These are phyloP conservation scores for Discoglossus pictus DNA, from an alignment of 2,797 vertebrate genomes.

Conservation along the genomic window DNA sequence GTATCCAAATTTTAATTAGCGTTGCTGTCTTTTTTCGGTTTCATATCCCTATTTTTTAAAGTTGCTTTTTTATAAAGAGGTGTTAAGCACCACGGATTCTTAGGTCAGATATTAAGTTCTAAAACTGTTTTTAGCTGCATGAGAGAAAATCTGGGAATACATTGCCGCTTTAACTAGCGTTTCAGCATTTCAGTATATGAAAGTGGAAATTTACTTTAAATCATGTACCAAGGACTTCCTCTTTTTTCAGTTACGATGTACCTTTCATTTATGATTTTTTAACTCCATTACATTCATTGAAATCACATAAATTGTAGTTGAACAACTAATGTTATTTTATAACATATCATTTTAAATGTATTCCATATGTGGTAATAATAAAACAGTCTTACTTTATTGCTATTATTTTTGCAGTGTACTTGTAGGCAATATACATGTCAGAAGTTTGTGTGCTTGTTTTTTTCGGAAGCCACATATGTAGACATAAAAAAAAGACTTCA, in stretches of 20 bases:
- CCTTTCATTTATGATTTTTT: constrained; percentile 36
- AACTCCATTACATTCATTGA: constrained; percentile 14
- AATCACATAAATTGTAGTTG: constrained; percentile 33
- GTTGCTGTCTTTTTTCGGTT: too few relatives aligned
- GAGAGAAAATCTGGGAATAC: too few relatives aligned
- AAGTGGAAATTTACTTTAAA: constrained; percentile 9
- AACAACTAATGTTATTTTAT: constrained; percentile 30
- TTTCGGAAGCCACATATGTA: constrained; percentile 49
- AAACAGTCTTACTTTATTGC: constrained; percentile 43
- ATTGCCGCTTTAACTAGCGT: too few relatives aligned
- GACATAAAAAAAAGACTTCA: constrained; percentile 46
- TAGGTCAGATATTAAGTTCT: too few relatives aligned
- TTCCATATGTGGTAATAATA: constrained; percentile 45
- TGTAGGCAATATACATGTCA: constrained; percentile 47
- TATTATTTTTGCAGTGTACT: constrained; percentile 27
- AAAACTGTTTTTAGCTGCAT: too few relatives aligned
- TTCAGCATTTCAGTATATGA: too few relatives aligned
- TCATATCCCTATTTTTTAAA: too few relatives aligned
- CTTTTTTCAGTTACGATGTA: constrained; percentile 17
- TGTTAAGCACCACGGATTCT: too few relatives aligned
- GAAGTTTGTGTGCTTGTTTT: constrained; percentile 39
- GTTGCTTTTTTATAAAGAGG: too few relatives aligned
- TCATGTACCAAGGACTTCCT: background rate
- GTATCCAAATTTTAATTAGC: too few relatives aligned
- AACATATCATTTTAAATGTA: constrained; percentile 38